phyloP scores from a whole-genome alignment of 2,797 vertebrate species.

The Enteromius mattozi region DNA sequence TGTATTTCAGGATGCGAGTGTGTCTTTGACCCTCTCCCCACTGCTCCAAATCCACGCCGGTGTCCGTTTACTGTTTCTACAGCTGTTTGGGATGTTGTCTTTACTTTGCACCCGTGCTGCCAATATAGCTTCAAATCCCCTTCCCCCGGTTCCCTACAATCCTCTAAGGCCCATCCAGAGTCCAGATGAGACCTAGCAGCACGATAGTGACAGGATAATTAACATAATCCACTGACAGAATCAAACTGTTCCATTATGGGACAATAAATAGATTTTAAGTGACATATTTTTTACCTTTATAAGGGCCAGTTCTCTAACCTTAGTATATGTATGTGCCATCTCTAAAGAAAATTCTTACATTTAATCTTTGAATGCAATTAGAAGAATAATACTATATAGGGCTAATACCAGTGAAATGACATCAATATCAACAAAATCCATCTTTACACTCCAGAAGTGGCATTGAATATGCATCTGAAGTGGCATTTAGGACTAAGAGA shows the following conservation, averaged over 20 bases:
- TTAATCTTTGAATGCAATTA: neutral
- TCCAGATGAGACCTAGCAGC: neutral
- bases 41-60: constrained; percentile 55
- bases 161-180: neutral
- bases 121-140: constrained; percentile 30
- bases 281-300: neutral
- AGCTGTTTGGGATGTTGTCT: constrained; percentile 80
- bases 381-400: neutral
- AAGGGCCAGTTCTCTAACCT: neutral
- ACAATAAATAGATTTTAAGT: neutral
- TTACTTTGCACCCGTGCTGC: constrained; percentile 61
- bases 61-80: constrained; percentile 80
- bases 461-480: neutral
- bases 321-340: neutral
- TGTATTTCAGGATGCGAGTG: constrained; percentile 37
- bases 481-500: neutral
- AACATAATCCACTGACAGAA: neutral
- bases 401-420: neutral
- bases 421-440: neutral
- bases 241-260: neutral
- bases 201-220: neutral
- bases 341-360: neutral
- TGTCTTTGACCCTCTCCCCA: constrained; percentile 4
- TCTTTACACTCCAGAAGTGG: neutral
- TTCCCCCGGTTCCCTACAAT: constrained; percentile 8